Evolutionary conservation across 1,140 invertebrate species (phyloP), one percentile per base, ranked within the genome.

Genomic region (Muscidifurax raptorellus): DNA sequence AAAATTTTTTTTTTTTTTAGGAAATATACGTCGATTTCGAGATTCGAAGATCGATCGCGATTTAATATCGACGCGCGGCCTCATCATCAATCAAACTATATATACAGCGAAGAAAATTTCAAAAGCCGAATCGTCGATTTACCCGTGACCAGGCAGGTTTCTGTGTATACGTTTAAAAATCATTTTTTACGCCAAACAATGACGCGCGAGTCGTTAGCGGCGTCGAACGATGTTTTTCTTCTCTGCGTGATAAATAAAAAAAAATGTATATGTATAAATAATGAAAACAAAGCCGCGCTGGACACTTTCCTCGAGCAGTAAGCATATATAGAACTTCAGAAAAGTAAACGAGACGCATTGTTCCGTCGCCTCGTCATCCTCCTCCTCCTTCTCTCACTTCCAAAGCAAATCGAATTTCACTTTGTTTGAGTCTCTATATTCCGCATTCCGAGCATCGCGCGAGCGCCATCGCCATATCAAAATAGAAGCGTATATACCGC

Each of bases 361-460:
- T 90, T 89, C 88, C 87, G 82, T 69, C 82, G 85, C 83, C 75
- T 83, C 87, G 85, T 87, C 89, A 89, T 89, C 89, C 27, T 74
- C 22, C 30, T 28, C 88, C 87, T 88, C 88, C 89, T 88, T 88
- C 67, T n/a, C 87, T n/a, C n/a, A n/a, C n/a, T n/a, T n/a, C n/a
- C n/a, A n/a, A n/a, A 86, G 85, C 85, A 89, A 90, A 90, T 90
- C 85, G 88, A 89, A 90, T 89, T 89, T 88, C 83, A 90, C 87
- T 90, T 89, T 89, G 89, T 89, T 89, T 88, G 89, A 88, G 80
- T 36, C 86, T 81, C 87, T 69, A 88, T 88, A 89, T 90, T 90
- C 88, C 86, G 89, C 88, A 90, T 90, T 90, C 90, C 87, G 88
- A 74, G 86, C 87, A 84, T 81, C 86, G 86, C 86, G 86, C 88